Conservation (phyloP, 1,140 invertebrate species). For the Ceratina calcarata region DNA sequence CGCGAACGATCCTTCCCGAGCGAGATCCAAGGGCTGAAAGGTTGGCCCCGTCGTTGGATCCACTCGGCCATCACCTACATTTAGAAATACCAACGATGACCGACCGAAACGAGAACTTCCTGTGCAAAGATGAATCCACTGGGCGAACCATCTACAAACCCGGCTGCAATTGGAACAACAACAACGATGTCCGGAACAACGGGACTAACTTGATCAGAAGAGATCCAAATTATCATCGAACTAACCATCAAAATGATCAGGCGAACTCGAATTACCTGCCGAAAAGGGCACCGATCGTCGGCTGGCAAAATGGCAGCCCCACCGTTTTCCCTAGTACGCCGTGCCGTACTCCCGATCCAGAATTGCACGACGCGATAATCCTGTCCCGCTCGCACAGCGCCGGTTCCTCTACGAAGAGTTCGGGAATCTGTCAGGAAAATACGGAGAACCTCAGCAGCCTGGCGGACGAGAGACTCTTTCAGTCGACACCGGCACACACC, state of each 20-base stretch:
- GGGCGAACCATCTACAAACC: conserved; percentile 12
- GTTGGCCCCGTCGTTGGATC: conserved; percentile 76
- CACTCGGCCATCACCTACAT: conserved; percentile 72
- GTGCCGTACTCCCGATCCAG: conserved; percentile 49
- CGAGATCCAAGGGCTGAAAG: conserved; percentile 74
- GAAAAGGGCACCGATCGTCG: conserved; percentile 72
- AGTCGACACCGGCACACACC: conserved; percentile 59
- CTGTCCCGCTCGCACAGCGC: conserved; percentile 17
- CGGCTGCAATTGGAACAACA: conserved; percentile 22
- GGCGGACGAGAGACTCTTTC: conserved; percentile 63
- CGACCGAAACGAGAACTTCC: conserved; percentile 63
- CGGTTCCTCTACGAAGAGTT: conserved; percentile 61
- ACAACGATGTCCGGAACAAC: conserved; percentile 43
- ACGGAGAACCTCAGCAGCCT: conserved; percentile 69
- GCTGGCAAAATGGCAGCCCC: conserved; percentile 72
- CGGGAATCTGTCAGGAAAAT: conserved; percentile 66
- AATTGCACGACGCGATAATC: conserved; percentile 1
- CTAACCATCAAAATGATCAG: conserved; percentile 6
- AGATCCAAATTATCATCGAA: conserved; percentile 53
- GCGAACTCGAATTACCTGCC: conserved; percentile 13
- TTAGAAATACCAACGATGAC: conserved; percentile 69
- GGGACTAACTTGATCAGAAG: conserved; percentile 46
- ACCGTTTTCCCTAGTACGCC: conserved; percentile 66
- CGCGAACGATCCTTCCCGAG: conserved; percentile 58
- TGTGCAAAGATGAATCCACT: conserved; percentile 10